A percentile compares a stretch with the other conserved stretches of the same genome.
Evolutionary conservation across 2,888 invertebrate genomes (phyloP).

Genomic region (Andrena camellia): DNA sequence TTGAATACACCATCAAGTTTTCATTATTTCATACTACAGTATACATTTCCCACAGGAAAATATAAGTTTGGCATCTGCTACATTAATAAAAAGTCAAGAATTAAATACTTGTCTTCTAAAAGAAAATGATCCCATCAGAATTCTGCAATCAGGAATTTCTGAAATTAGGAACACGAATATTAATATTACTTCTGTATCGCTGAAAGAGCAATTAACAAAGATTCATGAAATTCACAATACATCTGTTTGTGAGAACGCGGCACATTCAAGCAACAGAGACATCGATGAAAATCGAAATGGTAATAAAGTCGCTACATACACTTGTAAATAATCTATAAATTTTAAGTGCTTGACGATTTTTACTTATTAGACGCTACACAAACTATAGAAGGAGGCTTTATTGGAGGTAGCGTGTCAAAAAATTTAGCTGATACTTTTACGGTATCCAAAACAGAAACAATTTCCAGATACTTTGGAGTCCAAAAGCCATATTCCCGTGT

Average conservation of each 20-base stretch:
- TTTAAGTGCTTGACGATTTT: background rate
- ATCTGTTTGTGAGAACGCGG: background rate
- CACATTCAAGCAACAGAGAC: background rate
- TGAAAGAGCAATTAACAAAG: conserved; percentile 24
- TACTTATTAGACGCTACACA: background rate
- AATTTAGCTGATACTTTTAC: background rate
- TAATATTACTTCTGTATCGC: background rate
- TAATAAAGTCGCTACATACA: background rate
- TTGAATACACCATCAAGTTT: background rate
- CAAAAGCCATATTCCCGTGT: conserved; percentile 14
- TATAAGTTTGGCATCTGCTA: background rate
- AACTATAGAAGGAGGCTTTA: background rate
- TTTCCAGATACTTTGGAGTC: conserved; percentile 49
- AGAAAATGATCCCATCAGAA: background rate
- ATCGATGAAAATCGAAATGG: conserved; percentile 5
- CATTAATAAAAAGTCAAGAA: background rate
- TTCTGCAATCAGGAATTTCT: conserved; percentile 32
- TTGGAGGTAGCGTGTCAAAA: background rate
- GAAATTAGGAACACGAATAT: background rate
- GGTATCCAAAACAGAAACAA: background rate
- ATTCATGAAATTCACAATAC: conserved; percentile 45
- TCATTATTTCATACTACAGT: background rate
- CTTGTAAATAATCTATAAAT: background rate
- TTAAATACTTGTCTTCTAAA: background rate
- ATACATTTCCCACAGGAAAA: background rate